Conservation (phyloP, 64 coral and sea anemone genomes). For the Stichodactyla mertensii region DNA sequence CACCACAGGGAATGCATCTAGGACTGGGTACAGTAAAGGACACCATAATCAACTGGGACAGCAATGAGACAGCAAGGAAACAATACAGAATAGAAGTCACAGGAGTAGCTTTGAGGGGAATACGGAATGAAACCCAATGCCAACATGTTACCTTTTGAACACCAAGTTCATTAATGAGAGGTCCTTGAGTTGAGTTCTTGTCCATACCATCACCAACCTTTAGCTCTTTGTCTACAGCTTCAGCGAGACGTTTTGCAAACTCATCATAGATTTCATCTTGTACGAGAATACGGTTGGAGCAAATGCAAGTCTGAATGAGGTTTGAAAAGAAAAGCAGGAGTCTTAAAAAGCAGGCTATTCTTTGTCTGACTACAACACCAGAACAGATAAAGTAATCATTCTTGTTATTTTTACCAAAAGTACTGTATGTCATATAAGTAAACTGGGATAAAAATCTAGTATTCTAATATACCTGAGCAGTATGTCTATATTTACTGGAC, state of each 20-base stretch:
- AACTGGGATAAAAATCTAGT: neutral
- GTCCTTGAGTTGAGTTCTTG: constrained; percentile 61
- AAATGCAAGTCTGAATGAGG: constrained; percentile 75
- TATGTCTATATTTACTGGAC: constrained; percentile 85
- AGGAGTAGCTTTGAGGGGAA: too few species aligned
- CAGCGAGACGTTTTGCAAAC: constrained; percentile 76
- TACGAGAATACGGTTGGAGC: constrained; percentile 83
- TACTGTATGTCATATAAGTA: too few species aligned
- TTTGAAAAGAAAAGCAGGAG: neutral
- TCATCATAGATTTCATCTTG: constrained; percentile 95
- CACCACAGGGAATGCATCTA: too few species aligned
- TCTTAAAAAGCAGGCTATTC: too few species aligned
- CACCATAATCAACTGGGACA: too few species aligned
- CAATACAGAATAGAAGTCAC: too few species aligned
- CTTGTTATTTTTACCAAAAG: too few species aligned
- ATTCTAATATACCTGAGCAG: constrained; percentile 65
- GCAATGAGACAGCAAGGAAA: too few species aligned
- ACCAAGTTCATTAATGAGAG: constrained; percentile 80
- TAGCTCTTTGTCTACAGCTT: constrained; percentile 65
- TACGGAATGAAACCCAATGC: too few species aligned
- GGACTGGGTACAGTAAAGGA: too few species aligned
- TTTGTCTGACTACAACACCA: neutral
- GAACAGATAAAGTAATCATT: too few species aligned
- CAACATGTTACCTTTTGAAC: constrained; percentile 66
- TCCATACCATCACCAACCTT: constrained; percentile 82